A percentile compares a stretch with the other conserved stretches of the same genome.
These are phyloP conservation scores for Cosmia trapezina DNA, from an alignment of 2,888 invertebrate genomes.

Conservation along the genomic window DNA sequence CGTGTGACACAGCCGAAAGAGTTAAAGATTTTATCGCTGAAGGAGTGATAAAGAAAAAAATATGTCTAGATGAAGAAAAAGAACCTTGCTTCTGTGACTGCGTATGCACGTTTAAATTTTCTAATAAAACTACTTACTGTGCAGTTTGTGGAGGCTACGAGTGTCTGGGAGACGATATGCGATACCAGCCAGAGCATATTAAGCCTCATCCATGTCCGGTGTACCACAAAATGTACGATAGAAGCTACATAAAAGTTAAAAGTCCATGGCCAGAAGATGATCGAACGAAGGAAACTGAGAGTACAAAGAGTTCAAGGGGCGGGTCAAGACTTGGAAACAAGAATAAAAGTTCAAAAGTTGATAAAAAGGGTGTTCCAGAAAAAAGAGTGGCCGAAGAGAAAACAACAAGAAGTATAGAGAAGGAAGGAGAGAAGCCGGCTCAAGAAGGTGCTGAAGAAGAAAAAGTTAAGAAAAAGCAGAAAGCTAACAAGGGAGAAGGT, in stretches of 20 bases:
- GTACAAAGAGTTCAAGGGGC: slow-evolving; percentile 72
- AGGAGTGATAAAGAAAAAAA: slow-evolving; percentile 70
- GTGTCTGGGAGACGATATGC: slow-evolving; percentile 82
- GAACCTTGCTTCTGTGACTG: slow-evolving; percentile 86
- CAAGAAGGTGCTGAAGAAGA: slow-evolving; percentile 24
- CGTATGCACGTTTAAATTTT: slow-evolving; percentile 82
- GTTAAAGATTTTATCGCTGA: slow-evolving; percentile 84
- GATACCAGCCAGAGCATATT: slow-evolving; percentile 76
- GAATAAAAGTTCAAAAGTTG: slow-evolving; percentile 68
- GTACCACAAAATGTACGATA: slow-evolving; percentile 85
- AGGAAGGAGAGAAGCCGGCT: slow-evolving; percentile 66
- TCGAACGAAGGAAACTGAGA: slow-evolving; percentile 61
- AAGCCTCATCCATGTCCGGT: slow-evolving; percentile 86
- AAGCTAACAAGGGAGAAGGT: slow-evolving; percentile 25
- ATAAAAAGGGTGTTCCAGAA: slow-evolving; percentile 49
- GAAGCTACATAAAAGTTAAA: slow-evolving; percentile 74
- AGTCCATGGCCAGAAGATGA: slow-evolving; percentile 82
- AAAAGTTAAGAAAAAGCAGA: slow-evolving; percentile 40
- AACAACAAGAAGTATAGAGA: slow-evolving; percentile 61
- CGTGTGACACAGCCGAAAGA: slow-evolving; percentile 81
- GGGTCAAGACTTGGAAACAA: slow-evolving; percentile 65
- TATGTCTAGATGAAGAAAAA: slow-evolving; percentile 59
- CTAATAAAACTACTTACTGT: slow-evolving; percentile 85
- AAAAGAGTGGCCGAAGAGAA: slow-evolving; percentile 54
- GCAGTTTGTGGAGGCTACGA: slow-evolving; percentile 86